Evolutionary conservation across 2,113 vertebrate genomes (phyloP), one percentile per base, ranked within the genome.

Genomic region (Proterorhinus semilunaris): DNA sequence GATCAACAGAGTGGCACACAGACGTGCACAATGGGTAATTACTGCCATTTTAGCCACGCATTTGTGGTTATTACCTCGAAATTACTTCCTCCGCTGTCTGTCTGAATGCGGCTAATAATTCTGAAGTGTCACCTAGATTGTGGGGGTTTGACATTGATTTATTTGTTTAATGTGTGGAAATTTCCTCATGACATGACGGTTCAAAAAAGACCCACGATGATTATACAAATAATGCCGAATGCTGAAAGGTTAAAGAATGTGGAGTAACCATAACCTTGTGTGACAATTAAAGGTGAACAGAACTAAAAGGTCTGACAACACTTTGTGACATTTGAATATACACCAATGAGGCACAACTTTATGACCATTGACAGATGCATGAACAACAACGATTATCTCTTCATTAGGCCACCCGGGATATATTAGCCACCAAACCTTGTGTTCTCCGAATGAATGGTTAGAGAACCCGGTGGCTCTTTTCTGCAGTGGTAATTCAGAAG

Each of bases 1-100:
- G 65, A 76, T 72, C 68, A 62, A 63, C 62, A 63, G 52, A 71
- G 64, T 78, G 68, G 82, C 86, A 86, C 76, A 79, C 74, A 83
- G 58, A 84, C 62, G 72, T 55, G 63, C 83, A 86, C 84, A 87
- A 82, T 84, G 81, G 81, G 71, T 88, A 83, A 86, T 91, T 91
- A 88, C 84, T 83, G 86, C 79, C 83, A 90, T 71, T 86, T 85
- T 82, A 67, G 69, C 52, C 72, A 69, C 82, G 87, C 86, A 86
- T 87, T 88, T 85, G 72, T 71, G 12, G 82, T 75, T 74, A 89
- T 92, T 91, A 85, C 63, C 61, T 63, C 70, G 68, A 88, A 90
- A 91, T 69, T 79, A 89, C 90, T 93, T 92, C 92, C 89, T 86
- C 80, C n/a, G n/a, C 76, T 79, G 86, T 81, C 87, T 46, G 57